Evolutionary conservation across 1,140 invertebrate genomes (phyloP).

Genomic region (Myzus persicae): DNA sequence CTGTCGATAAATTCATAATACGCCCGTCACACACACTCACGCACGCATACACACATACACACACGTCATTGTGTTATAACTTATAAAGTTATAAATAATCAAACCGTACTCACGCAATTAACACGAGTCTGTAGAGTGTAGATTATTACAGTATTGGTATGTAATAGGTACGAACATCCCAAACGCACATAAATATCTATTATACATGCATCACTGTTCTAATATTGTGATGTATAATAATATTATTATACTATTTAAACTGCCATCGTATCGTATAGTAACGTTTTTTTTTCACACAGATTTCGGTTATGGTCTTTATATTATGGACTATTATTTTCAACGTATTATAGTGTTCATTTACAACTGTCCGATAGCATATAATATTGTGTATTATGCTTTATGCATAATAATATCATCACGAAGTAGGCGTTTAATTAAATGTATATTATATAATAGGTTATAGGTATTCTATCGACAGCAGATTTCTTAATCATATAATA

Average conservation of each 20-base stretch:
- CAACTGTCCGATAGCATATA: neutral
- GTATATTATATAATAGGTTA: no score
- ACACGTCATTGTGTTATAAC: neutral
- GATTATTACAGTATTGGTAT: neutral
- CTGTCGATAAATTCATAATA: neutral
- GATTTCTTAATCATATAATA: neutral
- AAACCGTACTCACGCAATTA: neutral
- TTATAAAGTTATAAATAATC: neutral
- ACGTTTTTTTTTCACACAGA: neutral
- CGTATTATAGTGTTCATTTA: neutral
- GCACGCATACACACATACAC: neutral
- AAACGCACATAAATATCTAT: neutral
- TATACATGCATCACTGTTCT: neutral
- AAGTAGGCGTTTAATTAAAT: neutral
- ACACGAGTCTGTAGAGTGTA: neutral
- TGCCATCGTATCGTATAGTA: neutral
- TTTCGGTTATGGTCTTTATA: neutral
- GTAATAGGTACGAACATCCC: neutral
- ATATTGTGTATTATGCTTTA: no score
- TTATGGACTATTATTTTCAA: neutral
- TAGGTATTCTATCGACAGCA: neutral
- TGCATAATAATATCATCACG: neutral
- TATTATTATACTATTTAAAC: no score
- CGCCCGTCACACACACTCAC: neutral
- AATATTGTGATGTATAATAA: neutral